A percentile compares a stretch with the other conserved stretches of the same genome.
These are phyloP conservation scores for Drosophila limbata DNA, from an alignment of 2,888 invertebrate genomes.

Conservation along the genomic window DNA sequence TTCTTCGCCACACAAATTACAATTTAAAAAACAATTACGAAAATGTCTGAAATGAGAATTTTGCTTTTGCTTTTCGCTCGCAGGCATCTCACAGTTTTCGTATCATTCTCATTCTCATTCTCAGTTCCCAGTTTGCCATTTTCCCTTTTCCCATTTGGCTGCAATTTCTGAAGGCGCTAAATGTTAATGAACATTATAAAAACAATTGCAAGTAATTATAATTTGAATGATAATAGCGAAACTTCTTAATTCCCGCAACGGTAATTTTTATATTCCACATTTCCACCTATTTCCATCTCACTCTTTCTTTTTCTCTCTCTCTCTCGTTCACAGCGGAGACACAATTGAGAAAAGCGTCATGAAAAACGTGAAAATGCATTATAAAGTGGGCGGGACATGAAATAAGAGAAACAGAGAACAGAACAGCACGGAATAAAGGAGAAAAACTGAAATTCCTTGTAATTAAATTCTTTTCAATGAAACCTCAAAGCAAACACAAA, in stretches of 20 bases:
- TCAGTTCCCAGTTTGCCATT: not conserved
- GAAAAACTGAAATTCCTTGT: conserved; percentile 45
- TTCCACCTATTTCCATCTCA: conserved; percentile 4
- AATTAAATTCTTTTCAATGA: conserved; percentile 65
- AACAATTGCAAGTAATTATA: conserved; percentile 82
- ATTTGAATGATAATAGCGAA: conserved; percentile 82
- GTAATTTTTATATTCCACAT: conserved; percentile 70
- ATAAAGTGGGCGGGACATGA: conserved; percentile 47
- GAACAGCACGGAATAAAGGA: conserved; percentile 2
- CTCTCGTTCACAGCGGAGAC: conserved; percentile 41
- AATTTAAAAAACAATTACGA: conserved; percentile 78
- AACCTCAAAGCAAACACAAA: conserved; percentile 59
- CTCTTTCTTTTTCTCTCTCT: not conserved
- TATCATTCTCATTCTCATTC: conserved; percentile 21
- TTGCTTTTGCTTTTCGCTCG: conserved; percentile 31
- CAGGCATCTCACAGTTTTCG: conserved; percentile 36
- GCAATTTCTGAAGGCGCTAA: conserved; percentile 77
- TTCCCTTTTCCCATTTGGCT: conserved; percentile 37
- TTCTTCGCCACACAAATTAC: conserved; percentile 68
- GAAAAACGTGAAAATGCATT: conserved; percentile 55
- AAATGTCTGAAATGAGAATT: conserved; percentile 74
- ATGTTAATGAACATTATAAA: conserved; percentile 80
- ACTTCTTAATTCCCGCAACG: conserved; percentile 81
- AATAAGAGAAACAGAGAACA: conserved; percentile 21
- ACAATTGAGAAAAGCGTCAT: conserved; percentile 56